Percentiles rank a stretch among this genome's conserved stretches.
Conservation (phyloP, 2,797 vertebrate species). For the Chaetodon trifasciatus region DNA sequence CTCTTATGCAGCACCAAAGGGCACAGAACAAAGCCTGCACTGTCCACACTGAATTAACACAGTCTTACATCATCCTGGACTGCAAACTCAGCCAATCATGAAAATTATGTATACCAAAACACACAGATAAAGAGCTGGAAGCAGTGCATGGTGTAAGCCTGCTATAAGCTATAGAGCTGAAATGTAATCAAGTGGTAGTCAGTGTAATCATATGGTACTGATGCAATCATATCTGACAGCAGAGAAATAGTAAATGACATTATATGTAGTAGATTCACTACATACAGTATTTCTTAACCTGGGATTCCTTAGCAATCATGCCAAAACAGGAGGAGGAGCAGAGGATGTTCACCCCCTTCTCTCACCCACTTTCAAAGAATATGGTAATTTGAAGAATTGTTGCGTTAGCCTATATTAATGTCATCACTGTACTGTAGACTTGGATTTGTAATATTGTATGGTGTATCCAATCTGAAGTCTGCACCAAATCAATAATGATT, state of each 20-base stretch:
- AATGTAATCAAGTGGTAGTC: conserved; percentile 24
- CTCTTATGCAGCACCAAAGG: conserved; percentile 80
- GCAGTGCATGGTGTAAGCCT: conserved; percentile 35
- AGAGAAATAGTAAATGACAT: conserved; percentile 30
- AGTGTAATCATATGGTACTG: conserved; percentile 17
- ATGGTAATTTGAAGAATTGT: conserved; percentile 69
- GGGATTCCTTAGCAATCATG: conserved; percentile 36
- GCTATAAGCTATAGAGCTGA: conserved; percentile 53
- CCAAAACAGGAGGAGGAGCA: conserved; percentile 16
- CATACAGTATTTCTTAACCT: conserved; percentile 34
- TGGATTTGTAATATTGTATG: conserved; percentile 60
- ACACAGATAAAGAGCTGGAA: conserved; percentile 70
- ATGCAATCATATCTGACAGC: conserved; percentile 59
- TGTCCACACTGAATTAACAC: conserved; percentile 85
- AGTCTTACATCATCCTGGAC: conserved; percentile 84
- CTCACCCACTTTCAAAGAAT: conserved; percentile 64
- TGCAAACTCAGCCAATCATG: conserved; percentile 79
- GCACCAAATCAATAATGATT: conserved; percentile 67
- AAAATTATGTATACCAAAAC: conserved; percentile 83
- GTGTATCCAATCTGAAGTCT: conserved; percentile 62
- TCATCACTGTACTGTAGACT: conserved; percentile 65
- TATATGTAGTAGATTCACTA: conserved; percentile 25
- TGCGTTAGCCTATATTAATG: conserved; percentile 71
- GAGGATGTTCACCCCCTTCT: conserved; percentile 22
- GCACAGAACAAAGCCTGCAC: conserved; percentile 83